Conservation (phyloP, 2,797 vertebrate genomes). For the Dermochelys coriacea region DNA sequence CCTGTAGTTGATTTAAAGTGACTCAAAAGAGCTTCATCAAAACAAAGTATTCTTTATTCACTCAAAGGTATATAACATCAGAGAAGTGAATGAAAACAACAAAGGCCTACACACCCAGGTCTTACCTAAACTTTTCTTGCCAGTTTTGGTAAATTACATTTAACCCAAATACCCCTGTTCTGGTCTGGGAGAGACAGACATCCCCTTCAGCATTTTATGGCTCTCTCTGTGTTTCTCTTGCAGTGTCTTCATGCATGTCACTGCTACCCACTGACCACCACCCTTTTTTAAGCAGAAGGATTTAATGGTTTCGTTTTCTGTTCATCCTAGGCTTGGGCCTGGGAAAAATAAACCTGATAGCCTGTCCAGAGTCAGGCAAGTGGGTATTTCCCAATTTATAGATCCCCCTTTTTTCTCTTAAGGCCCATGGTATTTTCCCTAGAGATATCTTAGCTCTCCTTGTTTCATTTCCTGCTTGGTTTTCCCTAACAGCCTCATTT, state of each 20-base stretch:
- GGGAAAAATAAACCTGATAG: conserved; percentile 33
- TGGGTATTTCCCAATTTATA: neutral
- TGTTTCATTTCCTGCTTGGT: conserved; percentile 37
- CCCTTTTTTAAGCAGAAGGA: neutral
- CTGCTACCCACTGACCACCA: neutral
- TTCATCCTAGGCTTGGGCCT: conserved; percentile 17
- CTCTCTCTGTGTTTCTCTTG: neutral
- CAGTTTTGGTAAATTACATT: conserved; percentile 30
- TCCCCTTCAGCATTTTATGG: neutral
- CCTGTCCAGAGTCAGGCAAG: neutral
- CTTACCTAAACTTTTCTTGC: conserved; percentile 21
- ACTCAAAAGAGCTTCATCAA: conserved; percentile 9
- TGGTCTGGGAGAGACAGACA: neutral
- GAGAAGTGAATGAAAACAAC: conserved; percentile 21
- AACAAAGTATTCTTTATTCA: conserved; percentile 60
- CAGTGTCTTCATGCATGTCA: neutral
- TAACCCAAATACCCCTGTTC: neutral
- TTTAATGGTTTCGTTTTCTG: conserved; percentile 17
- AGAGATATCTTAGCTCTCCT: neutral
- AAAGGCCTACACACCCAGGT: conserved; percentile 9
- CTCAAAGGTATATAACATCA: conserved; percentile 8
- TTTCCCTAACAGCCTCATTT: conserved; percentile 36
- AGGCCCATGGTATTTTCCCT: neutral
- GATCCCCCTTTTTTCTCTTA: neutral
- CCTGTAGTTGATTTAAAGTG: neutral